Evolutionary conservation across 2,888 invertebrate species (phyloP), one percentile per base, ranked within the genome.

Genomic region (Exocentrus adspersus): DNA sequence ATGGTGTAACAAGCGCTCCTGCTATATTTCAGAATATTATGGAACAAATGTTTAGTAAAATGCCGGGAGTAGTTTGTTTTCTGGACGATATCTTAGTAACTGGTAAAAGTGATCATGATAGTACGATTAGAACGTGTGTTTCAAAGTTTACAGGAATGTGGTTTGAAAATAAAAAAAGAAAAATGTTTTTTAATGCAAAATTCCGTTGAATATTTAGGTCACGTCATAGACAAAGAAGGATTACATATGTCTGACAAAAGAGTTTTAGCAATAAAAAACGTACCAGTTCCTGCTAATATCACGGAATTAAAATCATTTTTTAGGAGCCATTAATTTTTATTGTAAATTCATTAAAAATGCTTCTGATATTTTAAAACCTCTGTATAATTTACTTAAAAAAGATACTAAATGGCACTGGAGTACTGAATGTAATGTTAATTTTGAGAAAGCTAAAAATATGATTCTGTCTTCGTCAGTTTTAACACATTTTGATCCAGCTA

Each of bases 351-450:
- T 60, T 2, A 16, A 7, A 48, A 64, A 64, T 32, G 20, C 14
- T 7, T 51, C 58, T 16, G 5, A 30, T 7, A 42, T 43, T 12
- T 20, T 59, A 16, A 32, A 53, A 10, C 51, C 50, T 16, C 41
- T 60, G 12, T 60, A 63, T 51, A 42, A 63, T 53, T 60, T 60
- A 54, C 14, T 64, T 19, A 32, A 59, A 24, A 59, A 60, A 45
- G 17, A 54, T 17, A 42, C 28, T 20, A 3, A 6, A 24, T 58
- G 3, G 4, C 3, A 24, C 7, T 24, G 24, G 24, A 24, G 7
- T 7, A 5, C 24, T 24, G 24, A 24, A 5, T 24, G 24, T 24
- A 7, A 24, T 5, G 7, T 5, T 5, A 7, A 3, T 24, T 24
- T 24, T 7, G 4, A 5, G 7, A 24, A 24, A 5, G 7, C 14